Conservation (phyloP, 2,797 vertebrate species). For the Loriculus beryllinus region DNA sequence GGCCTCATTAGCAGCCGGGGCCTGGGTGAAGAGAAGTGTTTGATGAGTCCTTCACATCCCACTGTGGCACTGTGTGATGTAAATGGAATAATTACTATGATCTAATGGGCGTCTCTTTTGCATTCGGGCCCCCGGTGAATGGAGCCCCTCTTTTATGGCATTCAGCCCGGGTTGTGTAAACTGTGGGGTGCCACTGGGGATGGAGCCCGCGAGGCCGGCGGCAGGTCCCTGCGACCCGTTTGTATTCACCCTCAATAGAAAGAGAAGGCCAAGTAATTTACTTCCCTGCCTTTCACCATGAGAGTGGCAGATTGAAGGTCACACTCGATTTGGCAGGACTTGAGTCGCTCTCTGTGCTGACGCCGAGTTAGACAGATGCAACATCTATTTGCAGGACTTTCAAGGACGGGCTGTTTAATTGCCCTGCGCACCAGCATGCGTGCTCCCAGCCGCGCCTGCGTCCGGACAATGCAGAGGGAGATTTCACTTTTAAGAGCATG, state of each 20-base stretch:
- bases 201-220: slow-evolving; percentile 73
- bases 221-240: slow-evolving; percentile 71
- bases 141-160: slow-evolving; percentile 76
- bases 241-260: slow-evolving; percentile 74
- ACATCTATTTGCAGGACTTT: slow-evolving; percentile 5
- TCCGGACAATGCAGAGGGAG: accelerated
- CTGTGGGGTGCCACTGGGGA: slow-evolving; percentile 77
- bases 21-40: slow-evolving; percentile 76
- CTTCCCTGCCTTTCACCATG: slow-evolving; percentile 70
- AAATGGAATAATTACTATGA: slow-evolving; percentile 86
- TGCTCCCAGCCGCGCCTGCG: not conserved
- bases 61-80: slow-evolving; percentile 78
- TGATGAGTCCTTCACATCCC: slow-evolving; percentile 79
- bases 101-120: slow-evolving; percentile 83
- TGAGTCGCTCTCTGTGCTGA: slow-evolving; percentile 55
- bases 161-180: slow-evolving; percentile 73
- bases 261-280: slow-evolving; percentile 70
- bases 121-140: slow-evolving; percentile 74
- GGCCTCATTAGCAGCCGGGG: slow-evolving; percentile 79
- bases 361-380: slow-evolving; percentile 68
- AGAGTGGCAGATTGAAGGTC: slow-evolving; percentile 83
- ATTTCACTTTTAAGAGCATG: accelerated
- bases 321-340: slow-evolving; percentile 66
- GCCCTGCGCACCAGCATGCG: not conserved
- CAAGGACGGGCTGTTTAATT: not conserved